Percentiles rank a stretch among this genome's conserved stretches.
Evolutionary conservation across 2,113 vertebrate species (phyloP).

Genomic region (Pseudonaja textilis): DNA sequence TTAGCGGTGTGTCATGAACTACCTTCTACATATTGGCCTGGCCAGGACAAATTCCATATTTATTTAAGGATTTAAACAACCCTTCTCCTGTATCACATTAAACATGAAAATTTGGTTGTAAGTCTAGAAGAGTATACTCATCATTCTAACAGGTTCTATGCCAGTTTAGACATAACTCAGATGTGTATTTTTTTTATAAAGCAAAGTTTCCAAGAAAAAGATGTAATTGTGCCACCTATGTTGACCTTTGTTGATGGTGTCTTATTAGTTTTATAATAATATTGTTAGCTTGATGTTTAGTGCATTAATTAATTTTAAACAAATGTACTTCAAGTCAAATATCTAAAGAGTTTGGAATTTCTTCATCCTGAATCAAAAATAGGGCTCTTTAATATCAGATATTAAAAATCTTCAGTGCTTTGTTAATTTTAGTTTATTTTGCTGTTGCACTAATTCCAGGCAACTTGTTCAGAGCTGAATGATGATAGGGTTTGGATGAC

Average conservation of each 20-base stretch:
- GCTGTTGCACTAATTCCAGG: slow-evolving; percentile 20
- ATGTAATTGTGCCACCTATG: neutral
- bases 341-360: neutral
- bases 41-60: neutral
- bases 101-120: neutral
- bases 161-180: neutral
- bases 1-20: neutral
- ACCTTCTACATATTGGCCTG: neutral
- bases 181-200: neutral
- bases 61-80: neutral
- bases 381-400: neutral
- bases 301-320: neutral
- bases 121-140: neutral
- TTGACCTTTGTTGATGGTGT: neutral
- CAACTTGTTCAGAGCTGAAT: slow-evolving; percentile 30
- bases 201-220: neutral
- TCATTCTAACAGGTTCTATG: no score
- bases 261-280: neutral
- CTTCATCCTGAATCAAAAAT: neutral
- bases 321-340: neutral
- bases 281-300: neutral
- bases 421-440: slow-evolving; percentile 40
- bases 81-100: neutral
- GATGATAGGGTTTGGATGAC: slow-evolving; percentile 52
- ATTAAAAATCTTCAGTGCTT: slow-evolving; percentile 29